Percentiles rank a stretch among this genome's conserved stretches.
Evolutionary conservation across 2,113 vertebrate genomes (phyloP).

Genomic region (Malurus cyaneus): DNA sequence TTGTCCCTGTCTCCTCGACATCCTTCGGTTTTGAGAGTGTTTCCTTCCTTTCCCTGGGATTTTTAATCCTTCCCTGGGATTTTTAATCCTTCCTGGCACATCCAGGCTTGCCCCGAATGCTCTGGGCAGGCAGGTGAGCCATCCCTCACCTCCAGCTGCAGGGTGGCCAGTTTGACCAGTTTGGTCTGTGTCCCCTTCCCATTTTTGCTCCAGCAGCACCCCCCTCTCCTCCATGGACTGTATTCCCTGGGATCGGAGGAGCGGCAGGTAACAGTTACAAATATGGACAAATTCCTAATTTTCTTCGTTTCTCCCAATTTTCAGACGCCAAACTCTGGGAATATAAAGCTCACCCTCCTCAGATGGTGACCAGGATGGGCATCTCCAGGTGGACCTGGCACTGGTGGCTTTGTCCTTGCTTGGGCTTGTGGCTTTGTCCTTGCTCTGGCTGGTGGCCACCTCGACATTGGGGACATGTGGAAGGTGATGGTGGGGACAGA

Average conservation of each 20-base stretch:
- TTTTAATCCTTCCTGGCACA: not conserved
- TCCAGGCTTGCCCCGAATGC: not conserved
- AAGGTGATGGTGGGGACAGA: conserved; percentile 71
- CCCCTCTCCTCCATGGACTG: conserved; percentile 75
- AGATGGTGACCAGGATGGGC: conserved; percentile 75
- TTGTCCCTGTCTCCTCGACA: not conserved
- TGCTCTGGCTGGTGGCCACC: too few species aligned
- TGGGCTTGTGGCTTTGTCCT: not conserved
- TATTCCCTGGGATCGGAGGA: conserved; percentile 50
- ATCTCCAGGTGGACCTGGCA: conserved; percentile 56
- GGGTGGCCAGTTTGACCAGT: conserved; percentile 77
- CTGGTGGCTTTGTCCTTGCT: conserved; percentile 32
- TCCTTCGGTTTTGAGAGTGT: not conserved
- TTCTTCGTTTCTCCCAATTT: conserved; percentile 59
- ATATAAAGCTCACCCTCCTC: conserved; percentile 61
- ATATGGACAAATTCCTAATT: conserved; percentile 68
- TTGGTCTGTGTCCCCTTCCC: conserved; percentile 76
- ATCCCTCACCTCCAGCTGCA: conserved; percentile 74
- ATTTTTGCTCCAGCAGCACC: conserved; percentile 72
- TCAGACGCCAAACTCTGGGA: conserved; percentile 67
- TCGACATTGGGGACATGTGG: not conserved
- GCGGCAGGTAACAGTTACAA: conserved; percentile 78
- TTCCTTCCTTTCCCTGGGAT: not conserved
- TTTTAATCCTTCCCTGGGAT: not conserved
- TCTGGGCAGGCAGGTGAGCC: not conserved